Conservation (phyloP, 2,113 vertebrate genomes). For the Pteropus alecto region DNA sequence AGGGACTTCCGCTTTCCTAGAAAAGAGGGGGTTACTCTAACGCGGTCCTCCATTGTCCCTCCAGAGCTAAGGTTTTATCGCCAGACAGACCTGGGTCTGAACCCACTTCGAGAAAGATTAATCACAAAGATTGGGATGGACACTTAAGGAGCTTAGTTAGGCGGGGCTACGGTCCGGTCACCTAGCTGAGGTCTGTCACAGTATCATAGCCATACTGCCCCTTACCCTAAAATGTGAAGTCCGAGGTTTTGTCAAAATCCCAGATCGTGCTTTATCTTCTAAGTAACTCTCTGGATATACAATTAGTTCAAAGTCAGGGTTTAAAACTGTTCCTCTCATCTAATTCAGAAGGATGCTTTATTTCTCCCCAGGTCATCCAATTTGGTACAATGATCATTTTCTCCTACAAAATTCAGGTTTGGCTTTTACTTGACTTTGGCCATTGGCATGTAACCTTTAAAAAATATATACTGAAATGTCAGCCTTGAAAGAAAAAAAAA, state of each 20-base stretch:
- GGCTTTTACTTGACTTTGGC: slow-evolving; percentile 75
- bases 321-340: not conserved
- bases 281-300: not conserved
- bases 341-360: too few species aligned
- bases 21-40: not conserved
- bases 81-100: not conserved
- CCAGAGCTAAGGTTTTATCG: not conserved
- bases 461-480: slow-evolving; percentile 65
- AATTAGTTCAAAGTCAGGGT: not conserved
- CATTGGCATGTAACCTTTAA: slow-evolving; percentile 72
- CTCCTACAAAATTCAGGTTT: slow-evolving; percentile 59
- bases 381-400: slow-evolving; percentile 8
- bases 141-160: not conserved
- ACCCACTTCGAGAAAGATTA: not conserved
- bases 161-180: not conserved
- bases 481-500: slow-evolving; percentile 63
- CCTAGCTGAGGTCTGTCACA: too few species aligned
- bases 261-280: not conserved
- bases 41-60: not conserved
- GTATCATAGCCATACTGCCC: not conserved
- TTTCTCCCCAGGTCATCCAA: slow-evolving; percentile 20
- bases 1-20: not conserved
- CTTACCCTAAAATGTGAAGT: not conserved
- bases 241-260: not conserved
- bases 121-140: not conserved